Conservation (phyloP, 1,140 invertebrate species). For the Geopemphigus sp. region DNA sequence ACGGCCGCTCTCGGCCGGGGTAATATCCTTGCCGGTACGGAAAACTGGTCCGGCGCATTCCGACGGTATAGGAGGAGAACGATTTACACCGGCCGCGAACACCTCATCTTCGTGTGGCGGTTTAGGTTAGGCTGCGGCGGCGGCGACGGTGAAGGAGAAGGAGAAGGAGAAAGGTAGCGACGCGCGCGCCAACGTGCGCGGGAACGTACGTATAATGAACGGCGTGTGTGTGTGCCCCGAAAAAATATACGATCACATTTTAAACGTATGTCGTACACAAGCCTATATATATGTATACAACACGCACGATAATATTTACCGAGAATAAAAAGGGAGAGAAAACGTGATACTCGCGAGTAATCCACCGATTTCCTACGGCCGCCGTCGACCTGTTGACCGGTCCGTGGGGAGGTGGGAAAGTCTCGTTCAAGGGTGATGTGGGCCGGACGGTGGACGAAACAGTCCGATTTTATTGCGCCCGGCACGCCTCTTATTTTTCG, state of each 20-base stretch:
- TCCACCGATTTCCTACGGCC: constrained; percentile 28
- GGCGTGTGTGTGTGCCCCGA: constrained; percentile 11
- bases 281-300: neutral
- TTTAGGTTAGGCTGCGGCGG: neutral
- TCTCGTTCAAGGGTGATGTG: too few relatives aligned
- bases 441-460: neutral
- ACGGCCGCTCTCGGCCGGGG: neutral
- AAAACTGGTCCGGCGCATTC: constrained; percentile 35
- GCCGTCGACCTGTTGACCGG: neutral
- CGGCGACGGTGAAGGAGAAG: too few relatives aligned
- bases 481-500: constrained; percentile 15
- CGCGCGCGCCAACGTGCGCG: too few relatives aligned
- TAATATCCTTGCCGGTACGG: neutral
- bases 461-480: too few relatives aligned
- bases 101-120: constrained; percentile 14
- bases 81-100: constrained; percentile 12
- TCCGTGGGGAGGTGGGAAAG: too few relatives aligned
- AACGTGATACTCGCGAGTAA: constrained; percentile 13
- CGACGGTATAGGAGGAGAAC: constrained; percentile 4
- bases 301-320: too few relatives aligned
- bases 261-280: constrained; percentile 15
- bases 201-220: constrained; percentile 7
- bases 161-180: too few relatives aligned
- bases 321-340: too few relatives aligned
- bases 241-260: constrained; percentile 8